Conservation (phyloP, 53 echinoderm and acorn worm genomes). For the Stichopus horrens region DNA sequence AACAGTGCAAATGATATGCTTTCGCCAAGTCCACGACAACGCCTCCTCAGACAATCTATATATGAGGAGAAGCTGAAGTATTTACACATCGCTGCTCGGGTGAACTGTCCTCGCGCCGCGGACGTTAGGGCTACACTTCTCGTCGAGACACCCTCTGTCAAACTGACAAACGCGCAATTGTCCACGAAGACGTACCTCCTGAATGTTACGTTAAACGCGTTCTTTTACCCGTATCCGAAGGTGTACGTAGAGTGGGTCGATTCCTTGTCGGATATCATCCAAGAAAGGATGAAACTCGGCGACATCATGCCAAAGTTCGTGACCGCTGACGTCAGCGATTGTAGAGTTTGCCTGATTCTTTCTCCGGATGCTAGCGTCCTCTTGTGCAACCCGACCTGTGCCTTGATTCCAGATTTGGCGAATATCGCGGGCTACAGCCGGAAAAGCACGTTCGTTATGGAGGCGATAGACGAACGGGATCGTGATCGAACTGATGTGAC, state of each 20-base stretch:
- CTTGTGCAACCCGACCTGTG: slow-evolving; percentile 18
- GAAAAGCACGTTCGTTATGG: neutral
- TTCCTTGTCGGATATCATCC: slow-evolving; percentile 21
- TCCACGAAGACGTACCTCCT: slow-evolving; percentile 22
- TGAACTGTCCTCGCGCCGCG: neutral
- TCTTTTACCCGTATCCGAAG: slow-evolving; percentile 45
- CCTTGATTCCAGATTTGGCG: slow-evolving; percentile 14
- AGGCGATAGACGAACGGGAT: neutral
- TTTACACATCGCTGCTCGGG: slow-evolving; percentile 37
- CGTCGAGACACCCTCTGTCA: neutral
- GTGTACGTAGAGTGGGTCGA: slow-evolving; percentile 40
- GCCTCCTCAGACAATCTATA: neutral
- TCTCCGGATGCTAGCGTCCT: slow-evolving; percentile 34
- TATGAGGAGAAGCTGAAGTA: slow-evolving; percentile 35
- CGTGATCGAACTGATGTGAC: neutral
- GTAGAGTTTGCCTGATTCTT: slow-evolving; percentile 32
- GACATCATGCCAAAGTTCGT: slow-evolving; percentile 36
- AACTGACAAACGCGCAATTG: slow-evolving; percentile 22
- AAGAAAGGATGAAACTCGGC: neutral
- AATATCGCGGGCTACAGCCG: slow-evolving; percentile 7
- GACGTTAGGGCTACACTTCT: slow-evolving; percentile 46
- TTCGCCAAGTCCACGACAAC: neutral
- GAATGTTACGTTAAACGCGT: slow-evolving; percentile 18
- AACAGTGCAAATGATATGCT: neutral
- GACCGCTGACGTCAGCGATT: neutral